These are phyloP conservation scores for Drosophila hawaiiensis DNA, from an alignment of 2,888 invertebrate genomes.

Conservation along the genomic window DNA sequence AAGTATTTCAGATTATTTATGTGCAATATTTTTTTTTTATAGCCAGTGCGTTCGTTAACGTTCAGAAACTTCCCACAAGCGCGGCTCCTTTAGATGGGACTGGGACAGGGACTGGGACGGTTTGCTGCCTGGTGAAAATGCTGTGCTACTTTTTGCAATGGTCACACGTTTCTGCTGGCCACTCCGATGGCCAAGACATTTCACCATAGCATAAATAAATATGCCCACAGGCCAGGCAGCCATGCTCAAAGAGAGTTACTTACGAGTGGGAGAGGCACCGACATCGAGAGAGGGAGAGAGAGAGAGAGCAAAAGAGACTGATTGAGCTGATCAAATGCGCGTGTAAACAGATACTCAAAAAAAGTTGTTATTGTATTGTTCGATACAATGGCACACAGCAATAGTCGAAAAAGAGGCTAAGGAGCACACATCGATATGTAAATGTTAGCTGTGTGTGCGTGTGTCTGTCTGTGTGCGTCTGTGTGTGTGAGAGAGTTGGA, in stretches of 20 bases:
- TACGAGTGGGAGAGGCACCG: conserved; percentile 1
- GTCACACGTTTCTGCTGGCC: conserved; percentile 33
- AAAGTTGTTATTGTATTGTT: conserved; percentile 14
- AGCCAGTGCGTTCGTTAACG: not conserved
- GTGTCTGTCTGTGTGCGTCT: conserved; percentile 11
- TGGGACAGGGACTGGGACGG: not conserved
- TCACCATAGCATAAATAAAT: conserved; percentile 70
- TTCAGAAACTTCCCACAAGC: conserved; percentile 7
- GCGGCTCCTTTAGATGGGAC: conserved; percentile 17
- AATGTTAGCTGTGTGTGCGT: conserved; percentile 9
- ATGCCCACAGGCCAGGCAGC: conserved; percentile 60
- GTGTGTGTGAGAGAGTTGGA: conserved; percentile 32
- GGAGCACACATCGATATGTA: conserved; percentile 36
- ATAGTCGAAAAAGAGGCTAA: conserved; percentile 32
- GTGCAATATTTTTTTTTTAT: not conserved
- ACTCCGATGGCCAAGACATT: conserved; percentile 42
- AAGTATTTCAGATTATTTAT: not conserved
- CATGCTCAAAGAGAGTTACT: conserved; percentile 37
- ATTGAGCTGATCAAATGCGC: conserved; percentile 4
- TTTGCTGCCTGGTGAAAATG: conserved; percentile 37
- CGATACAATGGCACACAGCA: conserved; percentile 12
- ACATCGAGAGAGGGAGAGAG: conserved; percentile 3
- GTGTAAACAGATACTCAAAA: conserved; percentile 18
- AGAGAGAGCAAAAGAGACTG: conserved; percentile 17
- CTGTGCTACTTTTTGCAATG: conserved; percentile 64